Base-by-base conservation (phyloP, 2,797 vertebrate genomes). In the Pyrocephalus nanus region DNA sequence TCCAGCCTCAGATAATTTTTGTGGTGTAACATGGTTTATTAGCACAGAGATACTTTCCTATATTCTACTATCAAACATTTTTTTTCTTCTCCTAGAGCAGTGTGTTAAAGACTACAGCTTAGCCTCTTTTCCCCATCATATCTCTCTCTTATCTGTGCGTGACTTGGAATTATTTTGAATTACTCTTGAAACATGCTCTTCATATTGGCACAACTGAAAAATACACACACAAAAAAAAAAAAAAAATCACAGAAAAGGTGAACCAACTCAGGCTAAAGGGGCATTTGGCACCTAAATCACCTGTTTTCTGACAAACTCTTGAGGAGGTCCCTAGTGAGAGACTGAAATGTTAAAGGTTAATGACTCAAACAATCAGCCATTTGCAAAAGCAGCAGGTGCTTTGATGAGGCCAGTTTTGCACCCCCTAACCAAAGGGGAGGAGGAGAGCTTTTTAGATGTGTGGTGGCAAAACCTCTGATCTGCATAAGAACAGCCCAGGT, bases 211-310 rank as follows among this genome's bases (percentile, higher is more conserved):
- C 9, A 86, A 60, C 1, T 2, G 15, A 12, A 72, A 84, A 76
- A 51, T 15, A 32, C 1, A n/a, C n/a, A n/a, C n/a, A n/a, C n/a
- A 40, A 43, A 43, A 43, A 45, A 40, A 40, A 50, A 15, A 43
- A 45, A 40, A 40, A 27, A 50, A 15, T 27, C 42, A 65, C 14
- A 1, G 1, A 36, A 57, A 27, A 57, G 8, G 1, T 25, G 4
- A 86, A 77, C 0, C 0, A 40, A 12, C 4, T 58, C 19, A 32
- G 25, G 26, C 11, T 60, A 76, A 58, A 58, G 8, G 2, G 6
- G 19, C 14, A 55, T 66, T 69, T 82, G 51, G 38, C 76, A 70
- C 27, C 48, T 20, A 93, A 66, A 5, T 62, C 5, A 15, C 11
- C 9, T 7, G 15, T 78, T 84, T 86, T 55, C 53, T 14, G 32